phyloP scores from a whole-genome alignment of 2,888 invertebrate genomes.

The Pyrocoelia pectoralis region DNA sequence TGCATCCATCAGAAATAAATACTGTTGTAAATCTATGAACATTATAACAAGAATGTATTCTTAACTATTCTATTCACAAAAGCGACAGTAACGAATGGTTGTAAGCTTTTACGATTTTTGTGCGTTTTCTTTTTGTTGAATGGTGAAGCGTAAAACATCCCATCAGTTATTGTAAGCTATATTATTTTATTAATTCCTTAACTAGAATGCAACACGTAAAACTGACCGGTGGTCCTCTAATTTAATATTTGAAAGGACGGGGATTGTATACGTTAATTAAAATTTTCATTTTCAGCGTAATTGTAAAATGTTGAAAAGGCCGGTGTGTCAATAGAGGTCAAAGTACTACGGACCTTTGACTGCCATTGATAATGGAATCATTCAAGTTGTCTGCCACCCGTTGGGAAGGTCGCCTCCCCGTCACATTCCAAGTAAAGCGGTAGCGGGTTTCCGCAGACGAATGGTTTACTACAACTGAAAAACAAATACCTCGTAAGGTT shows the following conservation, averaged over 20 bases:
- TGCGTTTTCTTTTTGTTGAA: background rate
- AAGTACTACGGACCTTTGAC: constrained; percentile 48
- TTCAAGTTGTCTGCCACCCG: constrained; percentile 49
- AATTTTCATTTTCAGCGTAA: too few species aligned
- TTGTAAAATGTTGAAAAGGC: constrained; percentile 1
- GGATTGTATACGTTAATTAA: too few species aligned
- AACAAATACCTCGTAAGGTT: constrained; percentile 23
- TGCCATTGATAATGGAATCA: constrained; percentile 42
- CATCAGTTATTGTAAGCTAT: too few species aligned
- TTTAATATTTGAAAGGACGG: too few species aligned
- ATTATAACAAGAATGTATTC: constrained; percentile 2
- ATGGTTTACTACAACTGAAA: constrained; percentile 22
- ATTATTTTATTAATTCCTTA: too few species aligned
- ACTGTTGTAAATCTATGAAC: background rate
- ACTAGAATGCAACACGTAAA: too few species aligned
- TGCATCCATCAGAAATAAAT: constrained; percentile 3
- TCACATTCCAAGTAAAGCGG: constrained; percentile 47
- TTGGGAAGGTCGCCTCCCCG: constrained; percentile 46
- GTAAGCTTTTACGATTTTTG: constrained; percentile 1
- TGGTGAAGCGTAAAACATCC: background rate
- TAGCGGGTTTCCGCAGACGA: constrained; percentile 40
- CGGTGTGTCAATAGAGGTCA: constrained; percentile 41
- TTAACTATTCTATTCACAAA: constrained; percentile 3
- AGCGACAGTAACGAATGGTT: constrained; percentile 6
- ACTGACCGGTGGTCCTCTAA: too few species aligned